Conservation (phyloP, 2,888 invertebrate species). For the Mythimna pallens region DNA sequence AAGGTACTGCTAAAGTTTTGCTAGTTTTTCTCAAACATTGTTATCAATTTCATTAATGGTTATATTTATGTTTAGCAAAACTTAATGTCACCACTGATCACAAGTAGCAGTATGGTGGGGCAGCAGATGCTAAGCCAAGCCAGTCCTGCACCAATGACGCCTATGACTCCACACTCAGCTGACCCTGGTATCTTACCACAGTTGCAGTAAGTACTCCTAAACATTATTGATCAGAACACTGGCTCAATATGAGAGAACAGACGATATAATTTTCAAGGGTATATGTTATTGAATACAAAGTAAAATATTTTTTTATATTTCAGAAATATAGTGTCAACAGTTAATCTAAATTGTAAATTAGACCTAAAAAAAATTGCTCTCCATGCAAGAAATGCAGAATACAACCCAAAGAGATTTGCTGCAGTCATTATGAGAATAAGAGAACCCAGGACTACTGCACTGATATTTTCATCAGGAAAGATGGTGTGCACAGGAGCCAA, state of each 20-base stretch:
- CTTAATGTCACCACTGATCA: conserved; percentile 95
- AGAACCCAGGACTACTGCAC: conserved; percentile 95
- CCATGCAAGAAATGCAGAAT: conserved; percentile 99
- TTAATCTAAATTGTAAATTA: conserved; percentile 98
- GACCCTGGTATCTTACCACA: conserved; percentile 98
- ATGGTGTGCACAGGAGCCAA: conserved; percentile 96
- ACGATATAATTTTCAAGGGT: neutral
- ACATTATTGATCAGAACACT: neutral
- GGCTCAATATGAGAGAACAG: neutral
- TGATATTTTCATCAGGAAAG: conserved; percentile 95
- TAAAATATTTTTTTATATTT: conserved; percentile 67
- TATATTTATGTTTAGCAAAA: conserved; percentile 91
- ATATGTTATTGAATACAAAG: neutral
- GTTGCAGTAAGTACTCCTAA: conserved; percentile 93
- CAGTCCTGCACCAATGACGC: conserved; percentile 95
- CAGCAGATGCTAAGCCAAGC: conserved; percentile 92
- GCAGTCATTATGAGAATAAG: conserved; percentile 99
- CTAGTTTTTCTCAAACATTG: neutral
- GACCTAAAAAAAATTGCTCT: conserved; percentile 99
- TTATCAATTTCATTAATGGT: neutral
- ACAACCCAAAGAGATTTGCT: conserved; percentile 99
- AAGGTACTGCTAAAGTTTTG: neutral
- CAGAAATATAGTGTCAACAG: conserved; percentile 99
- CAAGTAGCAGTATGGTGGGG: conserved; percentile 89
- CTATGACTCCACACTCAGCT: conserved; percentile 97